Evolutionary conservation across 2,888 invertebrate genomes (phyloP), one percentile per base, ranked within the genome.

Genomic region (Rhodophaea formosa): DNA sequence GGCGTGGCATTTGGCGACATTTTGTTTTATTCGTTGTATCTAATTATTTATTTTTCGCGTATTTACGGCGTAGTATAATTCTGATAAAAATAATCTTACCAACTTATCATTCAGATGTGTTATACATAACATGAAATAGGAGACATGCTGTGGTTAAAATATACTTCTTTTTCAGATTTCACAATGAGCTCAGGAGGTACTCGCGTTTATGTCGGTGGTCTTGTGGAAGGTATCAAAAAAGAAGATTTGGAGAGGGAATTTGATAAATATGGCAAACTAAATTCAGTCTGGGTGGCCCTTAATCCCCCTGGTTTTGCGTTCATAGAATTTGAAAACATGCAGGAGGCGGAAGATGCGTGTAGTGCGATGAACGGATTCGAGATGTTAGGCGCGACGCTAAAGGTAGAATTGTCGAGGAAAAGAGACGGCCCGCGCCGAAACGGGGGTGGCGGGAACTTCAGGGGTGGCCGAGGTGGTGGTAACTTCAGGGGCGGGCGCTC

Each of bases 231-330:
- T 81, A 95, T 97, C 82, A 97, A 97, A 91, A 97, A 97, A 82
- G 97, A 97, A 88, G 97, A 97, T 85, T 92, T 98, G 67, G 97
- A 97, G 86, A 93, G 94, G 79, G 96, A 97, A 88, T 97, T 97
- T 85, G 96, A 96, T 77, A 97, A 97, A 91, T 97, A 95, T 87
- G 97, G 97, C 72, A 97, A 97, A 92, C 92, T 97, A 71, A 97
- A 96, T 91, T 96, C 96, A 72, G 97, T 97, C 67, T 97, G 97
- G 97, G 97, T 96, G 72, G 97, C 97, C 69, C 96, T 97, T 86
- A 97, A 97, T 89, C 97, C 97, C 70, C 97, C 97, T 70, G 97
- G 97, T 77, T 98, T 97, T 89, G 97, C 97, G 66, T 97, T 97
- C 92, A 96, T 97, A 84, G 97, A 97, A 91, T 98, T 97, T 88